These are phyloP conservation scores for Himalopsyche anomala DNA, from an alignment of 2,888 invertebrate genomes.

Conservation along the genomic window DNA sequence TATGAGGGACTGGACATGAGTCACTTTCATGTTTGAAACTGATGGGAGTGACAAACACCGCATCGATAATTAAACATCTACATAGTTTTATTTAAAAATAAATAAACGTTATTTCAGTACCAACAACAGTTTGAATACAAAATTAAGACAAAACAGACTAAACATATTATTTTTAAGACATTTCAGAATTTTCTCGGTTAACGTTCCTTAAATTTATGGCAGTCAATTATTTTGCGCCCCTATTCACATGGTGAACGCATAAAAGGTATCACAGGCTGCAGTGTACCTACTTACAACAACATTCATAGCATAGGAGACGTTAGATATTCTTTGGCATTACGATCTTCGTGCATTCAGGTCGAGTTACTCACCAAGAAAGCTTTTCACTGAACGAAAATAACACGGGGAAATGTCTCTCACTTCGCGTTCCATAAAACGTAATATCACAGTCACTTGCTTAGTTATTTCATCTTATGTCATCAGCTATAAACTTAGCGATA, in stretches of 20 bases:
- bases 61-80: no score
- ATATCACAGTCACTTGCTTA: neutral
- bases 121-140: no score
- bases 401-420: neutral
- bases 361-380: slow-evolving; percentile 10
- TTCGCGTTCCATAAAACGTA: neutral
- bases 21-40: no score
- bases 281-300: neutral
- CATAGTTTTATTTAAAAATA: no score
- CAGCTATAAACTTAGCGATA: no score
- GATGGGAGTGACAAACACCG: no score
- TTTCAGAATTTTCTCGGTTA: no score
- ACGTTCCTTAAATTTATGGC: no score
- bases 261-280: neutral
- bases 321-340: slow-evolving; percentile 2
- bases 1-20: no score
- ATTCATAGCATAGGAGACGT: neutral
- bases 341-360: slow-evolving; percentile 9
- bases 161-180: no score
- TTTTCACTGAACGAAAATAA: neutral
- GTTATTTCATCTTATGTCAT: neutral
- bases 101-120: no score
- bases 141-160: no score
- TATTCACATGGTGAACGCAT: neutral
- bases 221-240: neutral